Conservation (phyloP, 2,113 vertebrate genomes). For the Petaurus breviceps region DNA sequence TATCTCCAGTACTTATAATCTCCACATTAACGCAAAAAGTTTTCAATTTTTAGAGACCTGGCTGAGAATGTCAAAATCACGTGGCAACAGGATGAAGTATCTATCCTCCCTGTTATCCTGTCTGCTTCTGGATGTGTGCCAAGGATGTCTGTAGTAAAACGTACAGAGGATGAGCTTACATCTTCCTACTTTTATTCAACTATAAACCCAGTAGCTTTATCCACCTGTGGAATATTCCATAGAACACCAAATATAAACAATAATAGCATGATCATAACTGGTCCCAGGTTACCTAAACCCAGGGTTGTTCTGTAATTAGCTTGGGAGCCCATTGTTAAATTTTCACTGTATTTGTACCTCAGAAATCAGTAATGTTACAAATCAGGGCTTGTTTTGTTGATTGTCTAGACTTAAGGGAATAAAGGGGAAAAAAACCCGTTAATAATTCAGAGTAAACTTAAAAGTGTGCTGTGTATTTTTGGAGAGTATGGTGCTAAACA, state of each 20-base stretch:
- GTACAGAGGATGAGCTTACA: background rate
- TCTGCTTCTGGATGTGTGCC: background rate
- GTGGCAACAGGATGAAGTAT: background rate
- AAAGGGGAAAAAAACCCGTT: background rate
- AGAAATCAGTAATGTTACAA: background rate
- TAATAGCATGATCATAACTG: background rate
- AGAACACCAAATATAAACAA: background rate
- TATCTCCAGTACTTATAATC: background rate
- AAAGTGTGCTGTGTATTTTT: background rate
- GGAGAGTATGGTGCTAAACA: background rate
- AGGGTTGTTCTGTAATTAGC: background rate
- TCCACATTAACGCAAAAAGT: background rate
- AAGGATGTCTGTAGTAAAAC: background rate
- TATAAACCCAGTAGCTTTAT: background rate
- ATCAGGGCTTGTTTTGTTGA: background rate
- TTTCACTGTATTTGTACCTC: background rate
- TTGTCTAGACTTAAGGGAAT: background rate
- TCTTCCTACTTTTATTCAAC: background rate
- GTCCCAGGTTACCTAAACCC: background rate
- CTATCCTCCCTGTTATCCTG: background rate
- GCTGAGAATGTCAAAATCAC: background rate
- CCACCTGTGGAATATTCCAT: background rate
- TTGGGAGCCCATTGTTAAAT: background rate
- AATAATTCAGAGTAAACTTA: background rate
- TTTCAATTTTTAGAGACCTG: background rate